Percentiles rank a stretch among this genome's conserved stretches.
These are phyloP conservation scores for Ceratotherium simum DNA, from an alignment of 2,113 vertebrate genomes.

Conservation along the genomic window DNA sequence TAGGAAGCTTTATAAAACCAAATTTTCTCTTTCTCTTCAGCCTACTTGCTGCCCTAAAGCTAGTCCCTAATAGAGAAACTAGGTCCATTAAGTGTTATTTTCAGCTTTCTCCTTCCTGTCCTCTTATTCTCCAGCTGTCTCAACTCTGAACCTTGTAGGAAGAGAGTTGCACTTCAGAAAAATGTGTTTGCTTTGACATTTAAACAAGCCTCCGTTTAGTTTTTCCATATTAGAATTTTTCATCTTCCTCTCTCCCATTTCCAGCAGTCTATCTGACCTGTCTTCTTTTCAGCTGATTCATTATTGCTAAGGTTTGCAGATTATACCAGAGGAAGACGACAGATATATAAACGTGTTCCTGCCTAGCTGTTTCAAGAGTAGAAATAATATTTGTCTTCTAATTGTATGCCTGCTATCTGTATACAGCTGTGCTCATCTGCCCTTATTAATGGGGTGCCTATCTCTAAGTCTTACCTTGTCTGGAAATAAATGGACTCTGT, in stretches of 20 bases:
- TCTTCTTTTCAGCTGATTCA: slow-evolving; percentile 53
- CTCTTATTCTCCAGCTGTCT: slow-evolving; percentile 66
- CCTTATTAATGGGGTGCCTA: slow-evolving; percentile 56
- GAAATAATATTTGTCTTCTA: slow-evolving; percentile 62
- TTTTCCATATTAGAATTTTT: slow-evolving; percentile 60
- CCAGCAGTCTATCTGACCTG: slow-evolving; percentile 33
- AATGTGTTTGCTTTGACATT: slow-evolving; percentile 74
- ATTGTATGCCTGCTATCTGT: neutral
- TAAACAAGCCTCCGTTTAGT: slow-evolving; percentile 64
- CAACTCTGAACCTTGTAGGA: slow-evolving; percentile 51
- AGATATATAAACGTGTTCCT: slow-evolving; percentile 80
- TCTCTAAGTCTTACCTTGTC: slow-evolving; percentile 63
- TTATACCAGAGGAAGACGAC: slow-evolving; percentile 57
- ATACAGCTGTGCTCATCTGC: slow-evolving; percentile 50
- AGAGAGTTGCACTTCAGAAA: slow-evolving; percentile 64
- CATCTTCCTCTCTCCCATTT: neutral
- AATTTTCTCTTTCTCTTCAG: slow-evolving; percentile 60
- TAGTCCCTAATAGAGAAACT: slow-evolving; percentile 45
- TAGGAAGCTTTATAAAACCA: slow-evolving; percentile 27
- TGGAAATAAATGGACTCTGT: slow-evolving; percentile 55
- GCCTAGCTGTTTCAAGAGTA: slow-evolving; percentile 73
- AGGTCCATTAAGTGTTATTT: slow-evolving; percentile 50
- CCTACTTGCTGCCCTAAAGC: slow-evolving; percentile 30
- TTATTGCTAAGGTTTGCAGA: slow-evolving; percentile 66
- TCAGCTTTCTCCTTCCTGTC: slow-evolving; percentile 63